Conservation (phyloP, 2,797 vertebrate species). For the Sebastes steindachneri region DNA sequence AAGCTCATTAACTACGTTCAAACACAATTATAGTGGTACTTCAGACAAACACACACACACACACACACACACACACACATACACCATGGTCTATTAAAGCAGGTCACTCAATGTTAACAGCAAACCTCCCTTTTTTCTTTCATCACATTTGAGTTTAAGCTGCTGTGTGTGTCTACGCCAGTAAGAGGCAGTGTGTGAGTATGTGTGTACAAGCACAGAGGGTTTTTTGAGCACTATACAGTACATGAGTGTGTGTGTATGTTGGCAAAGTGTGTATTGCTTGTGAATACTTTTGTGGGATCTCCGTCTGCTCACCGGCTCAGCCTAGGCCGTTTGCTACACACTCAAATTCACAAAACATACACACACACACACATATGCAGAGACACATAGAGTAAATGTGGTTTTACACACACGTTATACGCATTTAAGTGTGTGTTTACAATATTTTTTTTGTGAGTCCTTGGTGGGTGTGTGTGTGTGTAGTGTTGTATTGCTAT, state of each 20-base stretch:
- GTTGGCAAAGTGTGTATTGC: background rate
- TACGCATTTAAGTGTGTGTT: background rate
- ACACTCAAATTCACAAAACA: background rate
- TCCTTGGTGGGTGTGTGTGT: background rate
- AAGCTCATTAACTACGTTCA: slow-evolving; percentile 64
- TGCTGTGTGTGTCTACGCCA: background rate
- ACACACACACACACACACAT: slow-evolving; percentile 22
- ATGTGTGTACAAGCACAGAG: background rate
- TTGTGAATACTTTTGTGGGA: background rate
- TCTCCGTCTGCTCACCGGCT: background rate
- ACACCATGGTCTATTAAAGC: background rate
- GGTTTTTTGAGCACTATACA: background rate
- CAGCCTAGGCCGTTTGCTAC: background rate
- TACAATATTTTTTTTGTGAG: background rate
- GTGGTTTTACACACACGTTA: background rate
- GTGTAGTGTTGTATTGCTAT: background rate
- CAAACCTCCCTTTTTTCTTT: slow-evolving; percentile 16
- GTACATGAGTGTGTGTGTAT: background rate
- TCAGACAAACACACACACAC: slow-evolving; percentile 18
- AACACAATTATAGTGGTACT: slow-evolving; percentile 38
- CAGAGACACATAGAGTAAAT: background rate
- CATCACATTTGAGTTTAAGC: slow-evolving; percentile 34
- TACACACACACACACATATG: background rate
- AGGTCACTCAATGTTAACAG: slow-evolving; percentile 26
- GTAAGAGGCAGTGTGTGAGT: slow-evolving; percentile 2